Evolutionary conservation across 1,140 invertebrate genomes (phyloP), one percentile per base, ranked within the genome.

Genomic region (Galendromus occidentalis): DNA sequence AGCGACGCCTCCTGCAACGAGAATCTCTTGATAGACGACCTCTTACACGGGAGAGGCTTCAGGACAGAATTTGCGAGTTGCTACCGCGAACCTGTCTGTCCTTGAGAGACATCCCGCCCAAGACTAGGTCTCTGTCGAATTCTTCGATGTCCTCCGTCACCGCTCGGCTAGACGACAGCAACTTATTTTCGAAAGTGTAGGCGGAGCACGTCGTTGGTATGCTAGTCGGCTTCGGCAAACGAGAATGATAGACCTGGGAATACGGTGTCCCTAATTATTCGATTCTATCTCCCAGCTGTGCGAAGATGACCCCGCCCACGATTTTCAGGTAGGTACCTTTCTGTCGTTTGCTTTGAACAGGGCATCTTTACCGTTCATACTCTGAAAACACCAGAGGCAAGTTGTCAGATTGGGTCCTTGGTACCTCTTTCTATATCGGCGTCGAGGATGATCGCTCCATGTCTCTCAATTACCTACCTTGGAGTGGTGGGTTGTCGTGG

Each of bases 1-100:
- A 91, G 74, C 0, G 87, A 86, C 9, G 90, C 89, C 76, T 93
- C 89, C 71, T 91, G 86, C 69, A 86, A 84, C 71, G 94, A 91
- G 68, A 86, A 80, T 72, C 94, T 89, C 33, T 6, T 39, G 9
- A 9, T 39, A 39, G 4, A 9, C 33, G 33, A 9, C 9, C 33
- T 39, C 33, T 9, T 39, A 39, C 9, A 39, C 4, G 4, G 33
- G 9, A 39, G 33, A 41, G 79, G 72, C 71, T 78, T 71, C 33
- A 75, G 73, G 64, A 74, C 74, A 9, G 72, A 67, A 65, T 73
- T 73, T 29, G 33, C 4, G 33, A 51, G 44, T 64, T 42, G 64
- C 59, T 18, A 55, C 33, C 41, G 66, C 33, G 9, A 39, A 39
- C 33, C 51, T 59, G 51, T 17, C 51, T 25, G 33, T 59, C 51